Percentiles rank a stretch among this genome's conserved stretches.
phyloP scores from a whole-genome alignment of 2,113 vertebrate genomes.

The human region DNA sequence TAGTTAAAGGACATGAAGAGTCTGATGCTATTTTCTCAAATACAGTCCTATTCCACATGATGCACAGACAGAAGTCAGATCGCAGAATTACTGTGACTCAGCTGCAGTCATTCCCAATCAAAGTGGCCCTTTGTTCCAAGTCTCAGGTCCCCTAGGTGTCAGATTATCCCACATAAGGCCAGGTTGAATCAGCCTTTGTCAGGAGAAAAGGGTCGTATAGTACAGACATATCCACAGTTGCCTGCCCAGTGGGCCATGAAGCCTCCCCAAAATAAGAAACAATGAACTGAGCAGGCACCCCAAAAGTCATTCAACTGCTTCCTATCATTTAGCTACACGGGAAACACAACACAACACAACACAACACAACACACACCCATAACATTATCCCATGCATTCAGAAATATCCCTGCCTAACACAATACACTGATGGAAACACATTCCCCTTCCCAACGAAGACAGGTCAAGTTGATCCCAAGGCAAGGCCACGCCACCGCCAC shows the following conservation, averaged over 20 bases:
- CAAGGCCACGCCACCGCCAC: rapidly evolving
- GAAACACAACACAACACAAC: neutral
- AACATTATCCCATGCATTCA: rapidly evolving
- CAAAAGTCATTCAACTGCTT: neutral
- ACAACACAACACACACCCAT: too few species aligned
- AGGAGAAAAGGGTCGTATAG: neutral
- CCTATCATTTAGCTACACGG: neutral
- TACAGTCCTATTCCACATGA: rapidly evolving
- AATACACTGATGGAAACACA: neutral
- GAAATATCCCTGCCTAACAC: rapidly evolving
- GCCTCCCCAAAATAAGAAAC: neutral
- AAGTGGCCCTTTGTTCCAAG: too few species aligned
- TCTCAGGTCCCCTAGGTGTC: neutral
- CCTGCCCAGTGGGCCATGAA: neutral
- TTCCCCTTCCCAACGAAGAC: rapidly evolving
- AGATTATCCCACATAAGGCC: neutral
- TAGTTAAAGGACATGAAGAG: rapidly evolving
- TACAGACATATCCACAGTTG: too few species aligned
- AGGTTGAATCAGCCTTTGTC: neutral
- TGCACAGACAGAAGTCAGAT: neutral
- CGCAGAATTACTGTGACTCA: rapidly evolving
- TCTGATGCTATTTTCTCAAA: neutral
- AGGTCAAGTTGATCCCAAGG: neutral
- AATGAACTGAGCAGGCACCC: neutral
- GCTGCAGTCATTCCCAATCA: neutral